Evolutionary conservation across 1,140 invertebrate genomes (phyloP), one percentile per base, ranked within the genome.

Genomic region (Branchinecta lindahli): DNA sequence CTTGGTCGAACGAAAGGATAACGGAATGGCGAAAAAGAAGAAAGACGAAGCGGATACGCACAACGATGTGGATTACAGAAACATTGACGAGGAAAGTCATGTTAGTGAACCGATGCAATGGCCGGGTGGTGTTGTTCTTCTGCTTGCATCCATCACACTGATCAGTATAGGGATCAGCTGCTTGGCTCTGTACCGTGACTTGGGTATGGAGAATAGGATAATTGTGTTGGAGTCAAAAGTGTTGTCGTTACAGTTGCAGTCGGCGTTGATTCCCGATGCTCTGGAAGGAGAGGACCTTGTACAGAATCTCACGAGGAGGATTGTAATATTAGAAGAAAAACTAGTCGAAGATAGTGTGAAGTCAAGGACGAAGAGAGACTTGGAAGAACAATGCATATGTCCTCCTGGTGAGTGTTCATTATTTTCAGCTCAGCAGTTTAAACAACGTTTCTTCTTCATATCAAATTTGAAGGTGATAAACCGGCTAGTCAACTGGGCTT

Each of bases 21-120:
- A 61, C 12, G 52, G 52, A 61, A 61, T 61, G 52, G 52, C 52
- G 18, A 61, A 61, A 61, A 61, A 61, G 52, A 61, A 61, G 52
- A 61, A 61, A 20, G 52, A 61, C 12, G 52, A 61, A 15, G 52
- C 12, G 52, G 52, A 15, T 12, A 15, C 52, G 18, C 18, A 12
- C 1, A 61, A 61, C 52, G 18, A 15, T 61, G 52, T 61, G 18
- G 33, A 33, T 33, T 61, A 61, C 18, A 61, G 18, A 15, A 61
- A 61, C 18, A 61, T 61, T 20, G 18, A 61, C 18, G 52, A 61
- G 52, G 52, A 61, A 61, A 33, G 33, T 33, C 33, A 33, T 33
- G 33, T 33, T 33, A 33, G 33, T 33, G 33, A 33, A 33, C 52
- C 52, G 4, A 61, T 61, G 52, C 12, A 61, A 6, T 61, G 52